These are phyloP conservation scores for Dipus sagitta DNA, from an alignment of 2,797 vertebrate genomes.

Conservation along the genomic window DNA sequence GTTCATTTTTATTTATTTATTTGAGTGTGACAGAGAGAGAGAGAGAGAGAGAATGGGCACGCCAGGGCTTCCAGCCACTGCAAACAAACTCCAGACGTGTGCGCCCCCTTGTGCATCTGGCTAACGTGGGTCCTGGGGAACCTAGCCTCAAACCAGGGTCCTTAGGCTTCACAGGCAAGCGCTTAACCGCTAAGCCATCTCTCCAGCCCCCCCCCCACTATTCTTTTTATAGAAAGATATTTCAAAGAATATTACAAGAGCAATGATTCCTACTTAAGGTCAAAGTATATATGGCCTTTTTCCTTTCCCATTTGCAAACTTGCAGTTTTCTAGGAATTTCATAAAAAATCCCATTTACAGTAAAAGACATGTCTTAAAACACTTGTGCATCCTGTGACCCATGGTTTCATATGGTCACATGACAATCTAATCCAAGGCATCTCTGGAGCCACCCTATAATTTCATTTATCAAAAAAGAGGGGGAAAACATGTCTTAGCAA, in stretches of 20 bases:
- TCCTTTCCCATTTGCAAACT: not conserved
- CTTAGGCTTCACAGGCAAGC: too few relatives aligned
- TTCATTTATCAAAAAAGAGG: not conserved
- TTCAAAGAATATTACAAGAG: not conserved
- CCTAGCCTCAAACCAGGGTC: too few relatives aligned
- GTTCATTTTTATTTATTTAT: too few relatives aligned
- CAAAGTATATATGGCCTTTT: not conserved
- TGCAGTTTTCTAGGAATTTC: not conserved
- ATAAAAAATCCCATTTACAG: not conserved
- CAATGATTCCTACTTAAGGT: too few relatives aligned
- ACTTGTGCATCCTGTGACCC: not conserved
- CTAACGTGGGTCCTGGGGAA: too few relatives aligned
- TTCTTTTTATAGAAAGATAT: not conserved
- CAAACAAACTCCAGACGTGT: too few relatives aligned
- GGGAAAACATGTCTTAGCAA: not conserved
- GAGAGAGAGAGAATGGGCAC: too few relatives aligned
- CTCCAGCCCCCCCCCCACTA: too few relatives aligned
- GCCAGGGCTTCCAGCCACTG: too few relatives aligned
- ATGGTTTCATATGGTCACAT: not conserved
- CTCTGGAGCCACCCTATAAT: not conserved
- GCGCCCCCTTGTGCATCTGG: too few relatives aligned
- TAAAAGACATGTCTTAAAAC: not conserved
- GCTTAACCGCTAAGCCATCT: too few relatives aligned
- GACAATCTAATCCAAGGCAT: not conserved
- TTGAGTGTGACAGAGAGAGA: too few relatives aligned